Percentiles rank a stretch among this genome's conserved stretches.
Evolutionary conservation across 2,113 vertebrate species (phyloP).

Genomic region (Hippopotamus amphibius): DNA sequence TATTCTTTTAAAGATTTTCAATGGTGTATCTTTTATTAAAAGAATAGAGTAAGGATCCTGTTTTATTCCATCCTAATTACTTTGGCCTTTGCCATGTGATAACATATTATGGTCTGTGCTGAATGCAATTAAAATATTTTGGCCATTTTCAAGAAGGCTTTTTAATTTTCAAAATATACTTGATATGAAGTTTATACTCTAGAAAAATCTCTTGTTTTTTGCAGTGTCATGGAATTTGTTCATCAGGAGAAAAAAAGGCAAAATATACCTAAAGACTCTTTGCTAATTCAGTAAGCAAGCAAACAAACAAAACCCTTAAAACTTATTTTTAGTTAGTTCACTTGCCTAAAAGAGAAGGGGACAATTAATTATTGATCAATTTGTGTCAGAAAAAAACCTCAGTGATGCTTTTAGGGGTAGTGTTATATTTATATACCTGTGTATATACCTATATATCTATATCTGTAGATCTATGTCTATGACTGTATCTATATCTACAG

Average conservation of each 20-base stretch:
- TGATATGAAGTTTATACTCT: background rate
- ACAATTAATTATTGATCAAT: constrained; percentile 19
- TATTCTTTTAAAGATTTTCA: background rate
- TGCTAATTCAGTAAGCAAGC: constrained; percentile 9
- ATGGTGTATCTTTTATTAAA: background rate
- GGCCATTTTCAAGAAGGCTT: constrained; percentile 35
- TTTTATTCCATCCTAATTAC: background rate
- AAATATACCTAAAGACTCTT: constrained; percentile 13
- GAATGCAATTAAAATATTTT: constrained; percentile 34
- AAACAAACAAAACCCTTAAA: constrained; percentile 26
- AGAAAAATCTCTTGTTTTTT: constrained; percentile 7
- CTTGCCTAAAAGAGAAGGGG: background rate
- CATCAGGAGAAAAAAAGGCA: constrained; percentile 1
- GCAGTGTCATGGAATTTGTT: background rate
- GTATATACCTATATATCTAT: background rate
- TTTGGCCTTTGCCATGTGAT: constrained; percentile 2
- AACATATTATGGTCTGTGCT: background rate
- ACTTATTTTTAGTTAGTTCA: constrained; percentile 42
- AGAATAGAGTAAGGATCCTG: background rate
- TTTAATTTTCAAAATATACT: constrained; percentile 37
- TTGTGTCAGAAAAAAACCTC: constrained; percentile 30
- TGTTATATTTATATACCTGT: background rate
- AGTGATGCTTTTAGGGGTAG: background rate
- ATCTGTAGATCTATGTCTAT: background rate
- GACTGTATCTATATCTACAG: background rate